These are phyloP conservation scores for Crocidura indochinensis DNA, from an alignment of 2,797 vertebrate species.

Conservation along the genomic window DNA sequence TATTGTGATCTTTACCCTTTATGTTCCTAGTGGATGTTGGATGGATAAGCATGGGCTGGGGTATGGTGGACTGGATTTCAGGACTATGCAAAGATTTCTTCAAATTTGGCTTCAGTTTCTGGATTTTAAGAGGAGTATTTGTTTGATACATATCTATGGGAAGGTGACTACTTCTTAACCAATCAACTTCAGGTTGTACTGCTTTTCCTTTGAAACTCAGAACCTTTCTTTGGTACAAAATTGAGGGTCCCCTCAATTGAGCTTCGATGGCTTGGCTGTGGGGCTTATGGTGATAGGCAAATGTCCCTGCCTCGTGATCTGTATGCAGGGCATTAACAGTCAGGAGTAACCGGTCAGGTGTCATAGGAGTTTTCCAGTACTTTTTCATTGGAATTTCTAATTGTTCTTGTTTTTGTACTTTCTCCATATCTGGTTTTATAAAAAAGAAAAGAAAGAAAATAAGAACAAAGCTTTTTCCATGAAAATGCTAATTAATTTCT, in stretches of 20 bases:
- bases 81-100: slow-evolving; percentile 81
- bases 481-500: not conserved
- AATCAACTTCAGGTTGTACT: slow-evolving; percentile 61
- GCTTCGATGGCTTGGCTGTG: slow-evolving; percentile 85
- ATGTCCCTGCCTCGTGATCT: slow-evolving; percentile 66
- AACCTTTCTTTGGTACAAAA: not conserved
- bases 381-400: slow-evolving; percentile 80
- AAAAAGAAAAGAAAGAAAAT: slow-evolving; percentile 65
- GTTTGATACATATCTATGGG: slow-evolving; percentile 76
- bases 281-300: slow-evolving; percentile 83
- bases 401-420: not conserved
- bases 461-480: slow-evolving; percentile 54
- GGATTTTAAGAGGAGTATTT: slow-evolving; percentile 84
- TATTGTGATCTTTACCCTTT: not conserved
- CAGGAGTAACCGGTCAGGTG: slow-evolving; percentile 89
- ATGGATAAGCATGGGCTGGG: slow-evolving; percentile 76
- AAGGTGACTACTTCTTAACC: slow-evolving; percentile 2
- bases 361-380: slow-evolving; percentile 77
- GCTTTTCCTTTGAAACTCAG: slow-evolving; percentile 55
- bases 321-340: slow-evolving; percentile 87
- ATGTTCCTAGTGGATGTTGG: slow-evolving; percentile 70
- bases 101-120: slow-evolving; percentile 83
- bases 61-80: slow-evolving; percentile 85
- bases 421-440: slow-evolving; percentile 15
- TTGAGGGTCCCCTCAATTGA: slow-evolving; percentile 84